A percentile compares a stretch with the other conserved stretches of the same genome.
phyloP scores from a whole-genome alignment of 2,113 vertebrate species.

The Budorcas taxicolor region DNA sequence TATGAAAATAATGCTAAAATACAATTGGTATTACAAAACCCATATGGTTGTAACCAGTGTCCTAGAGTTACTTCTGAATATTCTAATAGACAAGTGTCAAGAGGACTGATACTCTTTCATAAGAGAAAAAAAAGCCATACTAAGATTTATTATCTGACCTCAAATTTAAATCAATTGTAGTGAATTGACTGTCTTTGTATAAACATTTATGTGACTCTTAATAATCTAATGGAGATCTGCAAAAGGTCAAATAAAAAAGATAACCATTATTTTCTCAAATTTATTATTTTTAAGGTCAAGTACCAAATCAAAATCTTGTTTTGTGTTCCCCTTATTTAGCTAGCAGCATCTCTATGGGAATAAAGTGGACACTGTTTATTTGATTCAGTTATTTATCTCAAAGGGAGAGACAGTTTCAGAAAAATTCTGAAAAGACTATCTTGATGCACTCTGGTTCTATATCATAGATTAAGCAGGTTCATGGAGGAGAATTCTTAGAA shows the following conservation, averaged over 20 bases:
- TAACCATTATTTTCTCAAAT: neutral
- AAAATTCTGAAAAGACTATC: neutral
- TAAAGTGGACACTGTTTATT: neutral
- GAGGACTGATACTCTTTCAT: neutral
- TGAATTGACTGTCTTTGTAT: neutral
- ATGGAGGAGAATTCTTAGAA: neutral
- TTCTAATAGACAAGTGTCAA: neutral
- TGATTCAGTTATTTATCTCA: neutral
- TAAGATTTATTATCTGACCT: neutral
- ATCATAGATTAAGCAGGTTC: neutral
- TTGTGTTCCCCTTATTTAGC: neutral
- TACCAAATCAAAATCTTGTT: neutral
- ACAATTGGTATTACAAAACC: neutral
- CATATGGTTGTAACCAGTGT: neutral
- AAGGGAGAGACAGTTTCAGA: neutral
- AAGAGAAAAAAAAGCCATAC: neutral
- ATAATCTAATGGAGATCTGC: conserved; percentile 17
- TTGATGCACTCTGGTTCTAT: neutral
- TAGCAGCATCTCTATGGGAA: neutral
- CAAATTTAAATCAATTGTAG: neutral
- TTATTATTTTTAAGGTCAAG: neutral
- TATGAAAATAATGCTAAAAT: neutral
- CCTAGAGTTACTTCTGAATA: neutral
- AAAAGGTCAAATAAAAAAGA: conserved; percentile 45
- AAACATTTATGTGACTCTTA: conserved; percentile 35